These are phyloP conservation scores for Eumaeus atala DNA, from an alignment of 1,140 invertebrate genomes.

Conservation along the genomic window DNA sequence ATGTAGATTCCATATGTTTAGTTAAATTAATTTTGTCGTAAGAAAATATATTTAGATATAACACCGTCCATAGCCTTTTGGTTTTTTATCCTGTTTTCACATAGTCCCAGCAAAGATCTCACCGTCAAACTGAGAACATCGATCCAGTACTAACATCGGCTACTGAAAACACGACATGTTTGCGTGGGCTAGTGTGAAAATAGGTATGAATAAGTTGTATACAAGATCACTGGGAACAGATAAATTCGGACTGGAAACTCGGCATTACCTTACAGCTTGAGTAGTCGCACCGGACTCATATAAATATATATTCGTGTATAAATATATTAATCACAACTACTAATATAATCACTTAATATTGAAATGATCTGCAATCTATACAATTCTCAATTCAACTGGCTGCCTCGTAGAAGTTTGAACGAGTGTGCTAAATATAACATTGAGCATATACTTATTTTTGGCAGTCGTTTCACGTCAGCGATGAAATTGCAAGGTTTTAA, in stretches of 20 bases:
- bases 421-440: conserved; percentile 71
- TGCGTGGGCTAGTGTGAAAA: conserved; percentile 71
- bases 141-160: conserved; percentile 55
- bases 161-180: conserved; percentile 66
- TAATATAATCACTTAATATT: conserved; percentile 20
- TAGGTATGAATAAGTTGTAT: conserved; percentile 70
- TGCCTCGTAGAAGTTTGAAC: conserved; percentile 47
- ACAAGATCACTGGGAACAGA: conserved; percentile 50
- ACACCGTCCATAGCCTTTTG: conserved; percentile 32
- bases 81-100: conserved; percentile 36
- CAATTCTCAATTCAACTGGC: conserved; percentile 64
- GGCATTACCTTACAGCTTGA: conserved; percentile 55
- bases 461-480: conserved; percentile 65
- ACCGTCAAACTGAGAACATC: conserved; percentile 65
- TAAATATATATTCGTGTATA: conserved; percentile 34
- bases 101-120: conserved; percentile 51
- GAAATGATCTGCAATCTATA: conserved; percentile 59
- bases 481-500: conserved; percentile 42
- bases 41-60: conserved; percentile 25
- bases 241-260: conserved; percentile 53
- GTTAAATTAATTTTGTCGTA: conserved; percentile 31
- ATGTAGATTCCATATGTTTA: conserved; percentile 71
- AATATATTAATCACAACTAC: conserved; percentile 28
- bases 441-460: conserved; percentile 72
- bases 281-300: conserved; percentile 33